These are phyloP conservation scores for Frieseomelitta varia DNA, from an alignment of 1,140 invertebrate species.

Conservation along the genomic window DNA sequence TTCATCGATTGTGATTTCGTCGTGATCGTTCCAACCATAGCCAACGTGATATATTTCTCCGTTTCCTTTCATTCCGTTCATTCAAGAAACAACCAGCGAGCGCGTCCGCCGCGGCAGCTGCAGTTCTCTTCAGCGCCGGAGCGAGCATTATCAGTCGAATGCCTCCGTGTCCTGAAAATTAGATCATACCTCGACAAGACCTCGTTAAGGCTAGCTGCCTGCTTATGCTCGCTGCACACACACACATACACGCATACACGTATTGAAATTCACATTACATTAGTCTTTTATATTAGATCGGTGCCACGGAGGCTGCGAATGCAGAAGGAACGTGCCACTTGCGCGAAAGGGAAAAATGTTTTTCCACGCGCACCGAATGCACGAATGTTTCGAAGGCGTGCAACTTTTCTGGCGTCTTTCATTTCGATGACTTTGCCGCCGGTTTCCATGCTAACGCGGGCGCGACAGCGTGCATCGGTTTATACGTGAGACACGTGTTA, in stretches of 20 bases:
- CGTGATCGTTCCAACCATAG: too few relatives aligned
- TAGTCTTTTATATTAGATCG: slow-evolving; percentile 43
- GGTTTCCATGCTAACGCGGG: not conserved
- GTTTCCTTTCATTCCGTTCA: not conserved
- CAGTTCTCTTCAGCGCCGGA: not conserved
- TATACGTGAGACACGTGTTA: not conserved
- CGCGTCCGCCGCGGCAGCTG: not conserved
- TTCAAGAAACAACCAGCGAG: not conserved
- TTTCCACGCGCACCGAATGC: not conserved
- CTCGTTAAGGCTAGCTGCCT: slow-evolving; percentile 48
- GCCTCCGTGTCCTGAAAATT: slow-evolving; percentile 56
- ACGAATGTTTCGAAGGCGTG: not conserved
- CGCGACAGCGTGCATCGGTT: not conserved
- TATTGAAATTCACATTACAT: slow-evolving; percentile 13
- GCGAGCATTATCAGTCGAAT: slow-evolving; percentile 42
- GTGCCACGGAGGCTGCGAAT: slow-evolving; percentile 8
- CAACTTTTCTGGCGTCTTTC: slow-evolving; percentile 5
- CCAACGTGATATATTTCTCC: not conserved
- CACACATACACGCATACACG: too few relatives aligned
- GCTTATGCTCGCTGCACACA: slow-evolving; percentile 3
- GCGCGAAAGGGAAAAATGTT: not conserved
- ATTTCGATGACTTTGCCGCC: not conserved
- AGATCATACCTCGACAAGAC: slow-evolving; percentile 62
- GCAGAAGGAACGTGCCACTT: not conserved
- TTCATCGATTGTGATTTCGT: too few relatives aligned